Percentiles rank a stretch among this genome's conserved stretches.
Evolutionary conservation across 2,113 vertebrate species (phyloP).

Genomic region (Corythaixoides concolor): DNA sequence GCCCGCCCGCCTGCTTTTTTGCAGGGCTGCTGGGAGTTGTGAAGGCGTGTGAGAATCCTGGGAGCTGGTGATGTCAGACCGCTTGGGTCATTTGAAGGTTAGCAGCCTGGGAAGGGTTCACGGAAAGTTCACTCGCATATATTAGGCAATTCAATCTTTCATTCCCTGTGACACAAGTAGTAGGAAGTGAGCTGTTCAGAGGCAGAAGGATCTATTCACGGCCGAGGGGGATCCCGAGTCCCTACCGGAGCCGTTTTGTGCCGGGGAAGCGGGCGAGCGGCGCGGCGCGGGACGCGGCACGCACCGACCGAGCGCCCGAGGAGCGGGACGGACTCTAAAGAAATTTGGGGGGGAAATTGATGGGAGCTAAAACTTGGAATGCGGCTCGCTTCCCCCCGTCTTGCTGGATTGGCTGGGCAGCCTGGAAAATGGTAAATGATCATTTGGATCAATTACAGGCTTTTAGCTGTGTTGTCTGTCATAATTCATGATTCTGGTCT

Average conservation of each 20-base stretch:
- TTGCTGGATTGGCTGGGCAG: constrained; percentile 79
- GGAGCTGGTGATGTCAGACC: constrained; percentile 94
- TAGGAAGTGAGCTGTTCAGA: constrained; percentile 92
- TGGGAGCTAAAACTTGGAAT: constrained; percentile 72
- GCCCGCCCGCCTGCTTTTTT: constrained; percentile 46
- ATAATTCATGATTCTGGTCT: constrained; percentile 91
- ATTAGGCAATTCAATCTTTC: constrained; percentile 99
- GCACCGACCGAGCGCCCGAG: constrained; percentile 28
- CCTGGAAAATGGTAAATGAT: constrained; percentile 86
- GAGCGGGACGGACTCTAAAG: constrained; percentile 51
- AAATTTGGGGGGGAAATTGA: constrained; percentile 40
- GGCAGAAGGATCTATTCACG: constrained; percentile 86
- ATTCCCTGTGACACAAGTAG: constrained; percentile 93
- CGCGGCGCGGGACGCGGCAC: constrained; percentile 27
- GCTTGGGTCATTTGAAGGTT: constrained; percentile 99
- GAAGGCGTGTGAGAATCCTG: constrained; percentile 84
- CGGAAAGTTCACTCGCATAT: constrained; percentile 98
- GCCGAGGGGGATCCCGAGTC: constrained; percentile 77
- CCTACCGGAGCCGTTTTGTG: constrained; percentile 58
- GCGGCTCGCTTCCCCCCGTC: constrained; percentile 73
- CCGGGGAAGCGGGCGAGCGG: constrained; percentile 60
- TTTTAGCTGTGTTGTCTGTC: constrained; percentile 85
- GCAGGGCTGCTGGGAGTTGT: constrained; percentile 80
- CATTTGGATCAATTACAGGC: constrained; percentile 86
- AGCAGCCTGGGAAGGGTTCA: constrained; percentile 98